phyloP scores from a whole-genome alignment of 1,140 invertebrate species.

The Potamilus streckersoni region DNA sequence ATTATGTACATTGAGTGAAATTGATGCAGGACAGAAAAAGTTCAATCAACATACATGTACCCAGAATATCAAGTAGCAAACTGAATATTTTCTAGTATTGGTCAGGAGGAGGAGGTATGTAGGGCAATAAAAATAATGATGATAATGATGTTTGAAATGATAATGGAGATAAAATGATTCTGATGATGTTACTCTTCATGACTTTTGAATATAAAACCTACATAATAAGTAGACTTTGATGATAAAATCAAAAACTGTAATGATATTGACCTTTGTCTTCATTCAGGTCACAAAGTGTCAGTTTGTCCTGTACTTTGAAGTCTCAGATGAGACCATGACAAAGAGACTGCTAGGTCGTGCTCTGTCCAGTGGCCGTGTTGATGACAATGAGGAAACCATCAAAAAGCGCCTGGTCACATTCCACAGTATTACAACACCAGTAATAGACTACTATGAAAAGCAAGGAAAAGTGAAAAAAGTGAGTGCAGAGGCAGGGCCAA shows the following conservation, averaged over 20 bases:
- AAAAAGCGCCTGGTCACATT: conserved; percentile 94
- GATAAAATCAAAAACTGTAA: not conserved
- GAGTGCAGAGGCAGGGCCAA: conserved; percentile 83
- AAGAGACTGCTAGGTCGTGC: conserved; percentile 87
- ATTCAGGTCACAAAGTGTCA: conserved; percentile 80
- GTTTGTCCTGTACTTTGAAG: conserved; percentile 86
- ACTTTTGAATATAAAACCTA: not conserved
- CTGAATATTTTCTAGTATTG: too few species aligned
- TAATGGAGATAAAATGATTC: not conserved
- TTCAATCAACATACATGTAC: too few species aligned
- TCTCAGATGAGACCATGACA: conserved; percentile 86
- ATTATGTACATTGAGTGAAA: not conserved
- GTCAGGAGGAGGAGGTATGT: too few species aligned
- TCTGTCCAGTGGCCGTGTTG: conserved; percentile 90
- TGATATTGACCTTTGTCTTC: conserved; percentile 6
- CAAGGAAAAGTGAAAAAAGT: conserved; percentile 78
- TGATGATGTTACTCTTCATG: not conserved
- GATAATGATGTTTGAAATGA: not conserved
- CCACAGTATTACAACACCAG: conserved; percentile 87
- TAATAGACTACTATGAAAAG: conserved; percentile 87
- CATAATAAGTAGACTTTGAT: not conserved
- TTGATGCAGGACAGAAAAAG: too few species aligned
- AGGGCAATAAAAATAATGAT: too few species aligned
- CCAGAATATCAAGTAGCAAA: too few species aligned
- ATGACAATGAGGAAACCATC: conserved; percentile 98